Evolutionary conservation across 2,888 invertebrate genomes (phyloP).

Genomic region (Osedax frankpressi): DNA sequence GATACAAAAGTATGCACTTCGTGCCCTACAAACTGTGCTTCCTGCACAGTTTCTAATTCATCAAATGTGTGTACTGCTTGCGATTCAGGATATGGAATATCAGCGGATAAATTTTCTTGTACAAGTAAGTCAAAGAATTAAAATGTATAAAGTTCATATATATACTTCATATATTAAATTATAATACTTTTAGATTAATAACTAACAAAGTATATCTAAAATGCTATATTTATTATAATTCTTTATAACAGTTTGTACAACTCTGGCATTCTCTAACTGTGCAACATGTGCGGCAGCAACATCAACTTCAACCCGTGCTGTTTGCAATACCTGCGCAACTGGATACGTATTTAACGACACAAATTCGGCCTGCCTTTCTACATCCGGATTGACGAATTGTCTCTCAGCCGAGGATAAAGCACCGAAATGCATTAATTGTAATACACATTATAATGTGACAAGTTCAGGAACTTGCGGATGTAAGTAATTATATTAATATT

Average conservation of each 20-base stretch:
- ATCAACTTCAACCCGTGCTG: neutral
- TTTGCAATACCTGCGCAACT: neutral
- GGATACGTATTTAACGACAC: slow-evolving; percentile 5
- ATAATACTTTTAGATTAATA: too few relatives aligned
- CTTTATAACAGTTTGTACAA: neutral
- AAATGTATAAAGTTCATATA: slow-evolving; percentile 1
- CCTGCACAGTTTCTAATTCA: neutral
- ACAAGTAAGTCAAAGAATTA: neutral
- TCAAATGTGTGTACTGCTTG: neutral
- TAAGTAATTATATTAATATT: neutral
- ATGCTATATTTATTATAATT: neutral
- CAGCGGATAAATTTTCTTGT: neutral
- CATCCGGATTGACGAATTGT: neutral
- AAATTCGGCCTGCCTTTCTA: neutral
- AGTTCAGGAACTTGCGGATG: neutral
- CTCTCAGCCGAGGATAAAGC: neutral
- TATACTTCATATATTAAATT: too few relatives aligned
- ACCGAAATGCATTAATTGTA: neutral
- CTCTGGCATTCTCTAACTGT: slow-evolving; percentile 10
- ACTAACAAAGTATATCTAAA: too few relatives aligned
- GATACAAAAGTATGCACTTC: neutral
- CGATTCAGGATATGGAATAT: neutral
- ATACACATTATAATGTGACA: neutral
- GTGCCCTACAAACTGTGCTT: neutral
- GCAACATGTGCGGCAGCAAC: neutral